Evolutionary conservation across 1,140 invertebrate genomes (phyloP).

Genomic region (Steinernema khuongi): DNA sequence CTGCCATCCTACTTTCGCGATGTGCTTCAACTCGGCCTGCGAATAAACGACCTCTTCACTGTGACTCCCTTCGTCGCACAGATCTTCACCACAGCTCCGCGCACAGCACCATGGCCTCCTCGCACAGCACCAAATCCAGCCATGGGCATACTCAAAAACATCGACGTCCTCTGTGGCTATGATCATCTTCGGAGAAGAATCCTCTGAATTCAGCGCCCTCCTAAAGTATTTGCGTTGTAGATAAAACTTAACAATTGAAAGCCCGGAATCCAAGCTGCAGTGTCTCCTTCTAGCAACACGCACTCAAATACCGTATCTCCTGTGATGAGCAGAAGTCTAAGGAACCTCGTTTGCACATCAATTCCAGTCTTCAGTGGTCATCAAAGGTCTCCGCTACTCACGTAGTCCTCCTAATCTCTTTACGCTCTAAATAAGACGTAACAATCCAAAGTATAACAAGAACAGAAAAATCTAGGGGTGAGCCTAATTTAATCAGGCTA

Average conservation of each 20-base stretch:
- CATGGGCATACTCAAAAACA: constrained; percentile 6
- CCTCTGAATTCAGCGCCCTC: neutral
- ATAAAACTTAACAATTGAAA: neutral
- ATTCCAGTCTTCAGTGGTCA: too few relatives aligned
- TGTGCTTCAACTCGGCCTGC: constrained; percentile 13
- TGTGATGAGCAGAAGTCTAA: too few relatives aligned
- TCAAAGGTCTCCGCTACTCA: too few relatives aligned
- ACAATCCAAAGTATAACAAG: neutral
- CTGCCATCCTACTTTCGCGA: constrained; percentile 25
- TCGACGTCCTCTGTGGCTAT: neutral
- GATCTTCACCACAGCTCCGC: constrained; percentile 11
- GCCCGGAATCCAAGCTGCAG: too few relatives aligned
- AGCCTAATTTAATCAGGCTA: neutral
- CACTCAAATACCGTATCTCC: too few relatives aligned
- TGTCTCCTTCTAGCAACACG: too few relatives aligned
- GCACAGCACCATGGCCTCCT: neutral
- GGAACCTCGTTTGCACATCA: too few relatives aligned
- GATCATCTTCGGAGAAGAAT: neutral
- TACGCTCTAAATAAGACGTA: neutral
- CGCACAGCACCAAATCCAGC: constrained; percentile 20
- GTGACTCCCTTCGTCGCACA: constrained; percentile 21
- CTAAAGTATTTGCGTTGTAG: too few relatives aligned
- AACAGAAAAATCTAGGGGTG: neutral
- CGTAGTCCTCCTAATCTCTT: too few relatives aligned
- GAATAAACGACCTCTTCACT: constrained; percentile 22